Conservation (phyloP, 2,113 vertebrate species). For the Myiopsitta monachus region DNA sequence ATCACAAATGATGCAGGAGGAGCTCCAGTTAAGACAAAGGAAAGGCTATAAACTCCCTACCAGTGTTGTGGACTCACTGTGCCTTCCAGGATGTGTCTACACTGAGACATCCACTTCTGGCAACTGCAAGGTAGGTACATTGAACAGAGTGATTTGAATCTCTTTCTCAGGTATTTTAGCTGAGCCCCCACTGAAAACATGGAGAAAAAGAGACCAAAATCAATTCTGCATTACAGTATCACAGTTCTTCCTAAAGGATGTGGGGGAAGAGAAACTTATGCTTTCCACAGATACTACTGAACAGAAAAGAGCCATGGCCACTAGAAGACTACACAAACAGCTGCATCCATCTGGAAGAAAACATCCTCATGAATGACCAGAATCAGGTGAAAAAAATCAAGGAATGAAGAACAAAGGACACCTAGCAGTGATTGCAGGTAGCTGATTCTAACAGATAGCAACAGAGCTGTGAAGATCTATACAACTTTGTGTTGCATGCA, state of each 20-base stretch:
- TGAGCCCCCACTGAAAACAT: neutral
- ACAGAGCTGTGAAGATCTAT: constrained; percentile 11
- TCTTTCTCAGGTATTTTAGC: neutral
- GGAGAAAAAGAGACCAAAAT: neutral
- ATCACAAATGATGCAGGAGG: neutral
- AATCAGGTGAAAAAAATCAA: neutral
- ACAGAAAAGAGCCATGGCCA: neutral
- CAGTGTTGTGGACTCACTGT: accelerated
- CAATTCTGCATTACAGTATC: neutral
- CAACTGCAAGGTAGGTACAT: neutral
- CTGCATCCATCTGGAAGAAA: neutral
- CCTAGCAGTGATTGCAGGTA: neutral
- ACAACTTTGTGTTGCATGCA: neutral
- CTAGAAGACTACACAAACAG: neutral
- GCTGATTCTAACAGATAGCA: neutral
- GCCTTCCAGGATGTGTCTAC: neutral
- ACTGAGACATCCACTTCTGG: neutral
- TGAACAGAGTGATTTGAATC: neutral
- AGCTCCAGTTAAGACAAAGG: neutral
- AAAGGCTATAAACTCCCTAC: neutral
- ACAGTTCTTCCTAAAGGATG: neutral
- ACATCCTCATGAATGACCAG: neutral
- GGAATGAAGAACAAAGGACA: constrained; percentile 23
- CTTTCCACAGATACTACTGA: neutral
- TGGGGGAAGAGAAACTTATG: neutral